Evolutionary conservation across 2,888 invertebrate genomes (phyloP), one percentile per base, ranked within the genome.

Genomic region (Monoplex corrugatus): DNA sequence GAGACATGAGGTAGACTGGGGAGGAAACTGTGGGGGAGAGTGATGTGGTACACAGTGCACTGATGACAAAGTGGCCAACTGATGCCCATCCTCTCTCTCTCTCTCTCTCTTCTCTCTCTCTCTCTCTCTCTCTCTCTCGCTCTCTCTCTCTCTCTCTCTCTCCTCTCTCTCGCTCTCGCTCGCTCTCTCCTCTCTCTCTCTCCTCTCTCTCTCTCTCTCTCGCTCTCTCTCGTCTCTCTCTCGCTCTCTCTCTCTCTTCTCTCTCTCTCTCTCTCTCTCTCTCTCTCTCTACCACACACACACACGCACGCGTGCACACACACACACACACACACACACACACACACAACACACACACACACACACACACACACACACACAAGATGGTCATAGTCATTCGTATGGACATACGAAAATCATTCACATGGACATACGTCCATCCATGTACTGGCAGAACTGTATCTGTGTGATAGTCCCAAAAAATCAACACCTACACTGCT

Each of bases 361-460:
- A 68, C 68, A 68, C 68, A 68, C 68, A 68, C 68, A 68, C 68
- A 68, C 68, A 68, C 68, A 68, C 68, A 68, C 68, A 50, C 50
- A 50, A 16, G 16, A 13, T 50, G 50, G 50, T 50, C 10, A 50
- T 8, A 50, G 50, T 13, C 50, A 50, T 5, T 19, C 68, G 28
- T 5, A 68, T 28, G 28, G 23, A 68, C 68, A 68, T 5, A 68
- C 50, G 16, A 16, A 50, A 8, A n/a, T n/a, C n/a, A n/a, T n/a
- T n/a, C n/a, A n/a, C n/a, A n/a, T n/a, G n/a, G n/a, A n/a, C n/a
- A n/a, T n/a, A n/a, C n/a, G n/a, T n/a, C n/a, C n/a, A n/a, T n/a
- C n/a, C n/a, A n/a, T n/a, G n/a, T n/a, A n/a, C n/a, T n/a, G n/a
- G n/a, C n/a, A n/a, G n/a, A n/a, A n/a, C n/a, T n/a, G n/a, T n/a